Percentiles rank a stretch among this genome's conserved stretches.
These are phyloP conservation scores for Ostrea denselamellosa DNA, from an alignment of 1,140 invertebrate genomes.

Conservation along the genomic window DNA sequence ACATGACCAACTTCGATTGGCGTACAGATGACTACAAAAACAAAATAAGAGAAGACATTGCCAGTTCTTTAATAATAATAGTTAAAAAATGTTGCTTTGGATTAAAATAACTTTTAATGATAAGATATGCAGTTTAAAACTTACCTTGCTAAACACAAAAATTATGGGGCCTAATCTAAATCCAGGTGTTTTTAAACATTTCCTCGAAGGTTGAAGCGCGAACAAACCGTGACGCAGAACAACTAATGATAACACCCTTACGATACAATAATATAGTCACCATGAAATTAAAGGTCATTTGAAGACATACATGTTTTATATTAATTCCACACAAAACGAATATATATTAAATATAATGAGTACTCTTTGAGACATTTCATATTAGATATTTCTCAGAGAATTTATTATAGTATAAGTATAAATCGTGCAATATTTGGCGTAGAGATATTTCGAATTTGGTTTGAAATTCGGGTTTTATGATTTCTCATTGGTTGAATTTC, in stretches of 20 bases:
- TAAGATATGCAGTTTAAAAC: background rate
- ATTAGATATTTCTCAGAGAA: no score
- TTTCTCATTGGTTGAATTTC: background rate
- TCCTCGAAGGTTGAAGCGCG: slow-evolving; percentile 20
- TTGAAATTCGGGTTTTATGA: background rate
- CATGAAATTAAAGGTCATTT: background rate
- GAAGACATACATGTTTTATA: background rate
- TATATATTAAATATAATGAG: no score
- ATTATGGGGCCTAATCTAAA: background rate
- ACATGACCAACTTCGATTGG: no score
- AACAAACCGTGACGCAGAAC: background rate
- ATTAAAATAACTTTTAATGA: no score
- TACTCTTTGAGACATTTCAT: no score
- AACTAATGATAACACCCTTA: background rate
- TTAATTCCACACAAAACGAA: no score
- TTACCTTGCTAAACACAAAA: background rate
- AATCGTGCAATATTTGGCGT: background rate
- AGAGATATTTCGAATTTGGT: background rate
- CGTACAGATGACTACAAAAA: no score
- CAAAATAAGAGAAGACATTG: no score
- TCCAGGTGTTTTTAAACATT: background rate
- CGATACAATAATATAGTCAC: background rate
- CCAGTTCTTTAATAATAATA: no score
- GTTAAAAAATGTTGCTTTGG: no score
- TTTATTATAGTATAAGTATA: no score